Evolutionary conservation across 2,888 invertebrate genomes (phyloP).

Genomic region (Luperina testacea): DNA sequence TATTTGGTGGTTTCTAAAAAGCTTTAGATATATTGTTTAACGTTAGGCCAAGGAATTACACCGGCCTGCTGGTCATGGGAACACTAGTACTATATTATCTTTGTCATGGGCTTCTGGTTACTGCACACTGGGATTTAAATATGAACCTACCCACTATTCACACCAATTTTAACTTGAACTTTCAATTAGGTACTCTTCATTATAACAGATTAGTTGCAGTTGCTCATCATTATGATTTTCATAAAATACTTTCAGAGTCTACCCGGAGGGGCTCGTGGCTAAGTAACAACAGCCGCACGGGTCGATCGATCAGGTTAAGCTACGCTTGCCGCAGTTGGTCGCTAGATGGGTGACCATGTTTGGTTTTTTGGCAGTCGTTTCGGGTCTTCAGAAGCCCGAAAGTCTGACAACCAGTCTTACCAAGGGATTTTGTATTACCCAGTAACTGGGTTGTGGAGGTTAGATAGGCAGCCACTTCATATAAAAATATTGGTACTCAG

Average conservation of each 20-base stretch:
- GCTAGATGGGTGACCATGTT: not conserved
- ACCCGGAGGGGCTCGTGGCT: not conserved
- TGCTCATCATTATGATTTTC: not conserved
- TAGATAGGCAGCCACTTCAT: not conserved
- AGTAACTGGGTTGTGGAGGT: not conserved
- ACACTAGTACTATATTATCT: not conserved
- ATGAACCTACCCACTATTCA: not conserved
- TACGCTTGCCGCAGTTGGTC: not conserved
- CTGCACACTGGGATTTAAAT: not conserved
- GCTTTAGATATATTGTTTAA: not conserved
- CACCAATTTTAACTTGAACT: not conserved
- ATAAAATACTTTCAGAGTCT: not conserved
- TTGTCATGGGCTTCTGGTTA: not conserved
- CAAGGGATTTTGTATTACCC: not conserved
- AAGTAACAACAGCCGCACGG: not conserved
- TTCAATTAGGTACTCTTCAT: not conserved
- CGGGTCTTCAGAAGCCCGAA: not conserved
- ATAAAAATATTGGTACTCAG: not conserved
- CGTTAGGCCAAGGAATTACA: not conserved
- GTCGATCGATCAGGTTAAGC: not conserved
- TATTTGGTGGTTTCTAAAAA: not conserved
- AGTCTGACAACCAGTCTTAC: not conserved
- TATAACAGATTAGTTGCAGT: not conserved
- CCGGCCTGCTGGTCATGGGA: not conserved
- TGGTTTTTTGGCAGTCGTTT: not conserved